Percentiles rank a stretch among this genome's conserved stretches.
Evolutionary conservation across 2,113 vertebrate species (phyloP).

Genomic region (Leucoraja erinaceus): DNA sequence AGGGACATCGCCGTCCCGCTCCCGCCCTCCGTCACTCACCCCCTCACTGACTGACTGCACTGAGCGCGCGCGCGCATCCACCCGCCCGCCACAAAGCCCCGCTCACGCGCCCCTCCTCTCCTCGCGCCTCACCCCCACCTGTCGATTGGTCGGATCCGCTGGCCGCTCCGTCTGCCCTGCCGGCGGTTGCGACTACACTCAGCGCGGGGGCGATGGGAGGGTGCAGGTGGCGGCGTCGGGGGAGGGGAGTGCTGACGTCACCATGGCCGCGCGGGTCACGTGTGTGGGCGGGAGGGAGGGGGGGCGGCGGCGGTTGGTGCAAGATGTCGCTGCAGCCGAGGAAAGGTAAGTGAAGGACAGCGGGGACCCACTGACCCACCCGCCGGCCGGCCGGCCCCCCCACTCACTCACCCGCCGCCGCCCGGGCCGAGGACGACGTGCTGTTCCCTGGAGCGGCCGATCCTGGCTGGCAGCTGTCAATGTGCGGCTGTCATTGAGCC

Average conservation of each 20-base stretch:
- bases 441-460: too few relatives aligned
- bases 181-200: neutral
- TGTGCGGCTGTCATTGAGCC: too few relatives aligned
- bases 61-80: neutral
- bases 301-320: neutral
- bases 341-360: neutral
- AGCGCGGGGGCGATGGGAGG: neutral
- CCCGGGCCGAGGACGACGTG: too few relatives aligned
- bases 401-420: too few relatives aligned
- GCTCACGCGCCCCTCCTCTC: neutral
- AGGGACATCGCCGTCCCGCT: too few relatives aligned
- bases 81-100: neutral
- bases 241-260: neutral
- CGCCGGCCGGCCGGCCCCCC: too few relatives aligned
- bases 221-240: neutral
- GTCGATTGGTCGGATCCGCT: too few relatives aligned
- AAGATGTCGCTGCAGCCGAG: neutral
- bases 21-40: too few relatives aligned
- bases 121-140: neutral
- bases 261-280: neutral
- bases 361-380: too few relatives aligned
- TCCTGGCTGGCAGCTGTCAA: too few relatives aligned
- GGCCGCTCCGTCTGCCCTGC: too few relatives aligned
- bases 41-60: neutral
- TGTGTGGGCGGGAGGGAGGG: neutral